Conservation (phyloP, 2,888 invertebrate genomes). For the Peribatodes rhomboidaria region DNA sequence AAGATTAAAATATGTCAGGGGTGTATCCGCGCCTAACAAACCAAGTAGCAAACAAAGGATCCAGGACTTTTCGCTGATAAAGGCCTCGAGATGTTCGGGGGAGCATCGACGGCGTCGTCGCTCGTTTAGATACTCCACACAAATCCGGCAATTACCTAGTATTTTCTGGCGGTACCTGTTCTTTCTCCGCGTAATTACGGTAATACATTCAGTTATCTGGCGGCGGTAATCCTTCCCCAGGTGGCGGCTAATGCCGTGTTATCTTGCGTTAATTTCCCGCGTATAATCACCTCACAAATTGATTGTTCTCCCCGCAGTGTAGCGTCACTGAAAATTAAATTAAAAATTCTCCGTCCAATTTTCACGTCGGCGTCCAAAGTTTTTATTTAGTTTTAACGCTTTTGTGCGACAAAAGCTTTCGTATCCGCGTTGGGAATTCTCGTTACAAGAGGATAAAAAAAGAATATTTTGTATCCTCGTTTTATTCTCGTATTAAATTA, state of each 20-base stretch:
- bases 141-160: constrained; percentile 59
- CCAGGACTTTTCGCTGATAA: constrained; percentile 65
- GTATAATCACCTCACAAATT: constrained; percentile 73
- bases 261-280: constrained; percentile 79
- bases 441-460: constrained; percentile 17
- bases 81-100: constrained; percentile 64
- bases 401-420: constrained; percentile 19
- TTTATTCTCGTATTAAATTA: constrained; percentile 33
- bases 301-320: constrained; percentile 61
- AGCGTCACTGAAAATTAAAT: constrained; percentile 55
- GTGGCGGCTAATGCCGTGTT: constrained; percentile 73
- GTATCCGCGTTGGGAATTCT: constrained; percentile 13
- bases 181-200: constrained; percentile 70
- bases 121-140: constrained; percentile 69
- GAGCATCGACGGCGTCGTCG: constrained; percentile 60
- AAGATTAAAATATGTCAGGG: constrained; percentile 74
- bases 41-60: constrained; percentile 70
- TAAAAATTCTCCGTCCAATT: constrained; percentile 49
- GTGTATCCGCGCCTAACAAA: constrained; percentile 55
- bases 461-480: constrained; percentile 24
- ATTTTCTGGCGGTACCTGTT: constrained; percentile 69
- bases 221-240: constrained; percentile 75
- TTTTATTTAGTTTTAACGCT: constrained; percentile 31
- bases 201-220: constrained; percentile 80
- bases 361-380: constrained; percentile 21